These are phyloP conservation scores for Drosophila aldrichi DNA, from an alignment of 2,888 invertebrate species.

Conservation along the genomic window DNA sequence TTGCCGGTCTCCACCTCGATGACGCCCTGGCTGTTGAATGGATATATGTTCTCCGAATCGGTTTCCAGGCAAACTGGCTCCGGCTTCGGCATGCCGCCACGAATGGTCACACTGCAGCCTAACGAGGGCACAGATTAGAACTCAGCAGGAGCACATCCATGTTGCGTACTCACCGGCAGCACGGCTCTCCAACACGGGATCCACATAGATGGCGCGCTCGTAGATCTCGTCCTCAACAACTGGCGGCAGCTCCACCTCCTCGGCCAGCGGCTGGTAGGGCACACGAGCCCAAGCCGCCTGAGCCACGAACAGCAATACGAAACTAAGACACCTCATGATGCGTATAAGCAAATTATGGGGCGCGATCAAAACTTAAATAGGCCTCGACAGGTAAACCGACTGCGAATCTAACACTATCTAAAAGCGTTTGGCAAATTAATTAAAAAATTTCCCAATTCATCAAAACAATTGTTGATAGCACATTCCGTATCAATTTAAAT, in stretches of 20 bases:
- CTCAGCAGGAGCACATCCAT: background rate
- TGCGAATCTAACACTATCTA: conserved; percentile 33
- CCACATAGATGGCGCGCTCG: conserved; percentile 39
- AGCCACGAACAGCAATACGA: conserved; percentile 57
- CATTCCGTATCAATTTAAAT: conserved; percentile 26
- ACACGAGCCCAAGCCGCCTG: conserved; percentile 54
- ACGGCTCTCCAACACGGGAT: conserved; percentile 50
- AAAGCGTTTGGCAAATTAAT: conserved; percentile 49
- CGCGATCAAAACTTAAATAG: conserved; percentile 61
- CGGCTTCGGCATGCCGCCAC: conserved; percentile 85
- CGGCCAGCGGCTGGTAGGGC: conserved; percentile 35
- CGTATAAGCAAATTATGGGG: conserved; percentile 25
- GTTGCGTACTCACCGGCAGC: conserved; percentile 58
- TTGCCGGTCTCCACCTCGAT: conserved; percentile 73
- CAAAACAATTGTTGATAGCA: conserved; percentile 19
- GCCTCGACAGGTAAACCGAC: conserved; percentile 13
- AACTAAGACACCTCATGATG: conserved; percentile 68
- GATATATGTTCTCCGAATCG: conserved; percentile 78
- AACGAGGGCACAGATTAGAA: too few species aligned
- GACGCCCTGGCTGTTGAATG: conserved; percentile 71
- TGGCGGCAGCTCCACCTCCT: conserved; percentile 59
- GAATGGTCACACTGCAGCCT: conserved; percentile 75
- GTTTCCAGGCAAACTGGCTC: conserved; percentile 87
- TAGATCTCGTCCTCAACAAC: conserved; percentile 49
- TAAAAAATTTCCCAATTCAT: conserved; percentile 43